Evolutionary conservation across 2,797 vertebrate genomes (phyloP).

Genomic region (Morus bassanus): DNA sequence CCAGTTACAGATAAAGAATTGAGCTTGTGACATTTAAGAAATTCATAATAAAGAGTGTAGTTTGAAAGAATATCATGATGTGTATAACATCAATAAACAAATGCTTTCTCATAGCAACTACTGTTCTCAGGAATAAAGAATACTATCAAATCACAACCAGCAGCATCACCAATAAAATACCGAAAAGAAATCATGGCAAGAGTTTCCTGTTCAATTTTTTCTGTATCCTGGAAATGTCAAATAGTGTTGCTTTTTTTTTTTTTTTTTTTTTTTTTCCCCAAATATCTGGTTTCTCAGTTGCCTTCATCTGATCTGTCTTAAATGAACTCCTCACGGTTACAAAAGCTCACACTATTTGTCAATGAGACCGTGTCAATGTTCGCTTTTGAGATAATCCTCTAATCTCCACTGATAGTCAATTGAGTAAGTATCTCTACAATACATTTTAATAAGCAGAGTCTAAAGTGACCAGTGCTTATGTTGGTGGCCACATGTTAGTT

Average conservation of each 20-base stretch:
- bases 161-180: background rate
- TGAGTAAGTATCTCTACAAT: background rate
- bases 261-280: background rate
- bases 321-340: background rate
- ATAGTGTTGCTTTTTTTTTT: rapidly evolving
- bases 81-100: background rate
- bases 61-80: background rate
- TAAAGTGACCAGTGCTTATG: background rate
- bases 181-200: background rate
- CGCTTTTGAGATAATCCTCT: background rate
- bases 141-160: background rate
- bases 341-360: background rate
- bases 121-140: background rate
- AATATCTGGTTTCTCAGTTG: background rate
- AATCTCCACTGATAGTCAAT: background rate
- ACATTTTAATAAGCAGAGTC: background rate
- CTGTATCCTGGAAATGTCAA: background rate
- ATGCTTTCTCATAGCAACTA: background rate
- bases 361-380: rapidly evolving
- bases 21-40: background rate
- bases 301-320: background rate
- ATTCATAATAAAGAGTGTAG: background rate
- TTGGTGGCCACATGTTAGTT: background rate
- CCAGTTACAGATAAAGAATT: background rate
- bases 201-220: background rate